Conservation (phyloP, 1,140 invertebrate genomes). For the Brachystomella parvula region DNA sequence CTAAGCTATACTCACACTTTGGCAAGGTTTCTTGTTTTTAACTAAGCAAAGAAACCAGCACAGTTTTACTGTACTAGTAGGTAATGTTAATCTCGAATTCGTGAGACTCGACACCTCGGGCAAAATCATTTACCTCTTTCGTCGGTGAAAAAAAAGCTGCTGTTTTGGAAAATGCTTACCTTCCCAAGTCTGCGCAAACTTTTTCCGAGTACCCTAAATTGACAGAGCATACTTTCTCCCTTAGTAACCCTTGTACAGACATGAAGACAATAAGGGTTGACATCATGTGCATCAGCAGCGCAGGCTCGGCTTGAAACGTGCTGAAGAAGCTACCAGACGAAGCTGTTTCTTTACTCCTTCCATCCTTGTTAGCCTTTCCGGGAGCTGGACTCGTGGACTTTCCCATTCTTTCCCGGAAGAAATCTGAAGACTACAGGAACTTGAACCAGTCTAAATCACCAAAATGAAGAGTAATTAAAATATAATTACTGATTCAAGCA, state of each 20-base stretch:
- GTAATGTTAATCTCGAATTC: no score
- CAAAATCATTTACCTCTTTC: no score
- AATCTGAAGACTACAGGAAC: no score
- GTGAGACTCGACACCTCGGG: not conserved
- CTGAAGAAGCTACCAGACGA: not conserved
- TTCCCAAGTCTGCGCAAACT: slow-evolving; percentile 59
- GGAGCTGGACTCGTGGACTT: no score
- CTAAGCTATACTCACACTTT: no score
- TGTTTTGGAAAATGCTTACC: not conserved
- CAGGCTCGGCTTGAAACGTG: slow-evolving; percentile 11
- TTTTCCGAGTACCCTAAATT: slow-evolving; percentile 59
- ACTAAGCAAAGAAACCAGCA: not conserved
- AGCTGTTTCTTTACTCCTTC: not conserved
- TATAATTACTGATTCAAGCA: no score
- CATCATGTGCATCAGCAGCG: slow-evolving; percentile 27
- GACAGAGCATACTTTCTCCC: slow-evolving; percentile 75
- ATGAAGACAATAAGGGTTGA: slow-evolving; percentile 29
- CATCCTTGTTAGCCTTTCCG: not conserved
- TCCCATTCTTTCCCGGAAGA: no score
- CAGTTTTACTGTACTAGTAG: no score
- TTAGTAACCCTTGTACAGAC: slow-evolving; percentile 52
- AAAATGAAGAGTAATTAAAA: no score
- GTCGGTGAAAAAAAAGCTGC: no score
- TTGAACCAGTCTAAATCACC: no score
- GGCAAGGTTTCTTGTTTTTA: no score